These are phyloP conservation scores for Urocynchramus pylzowi DNA, from an alignment of 2,113 vertebrate species.

Conservation along the genomic window DNA sequence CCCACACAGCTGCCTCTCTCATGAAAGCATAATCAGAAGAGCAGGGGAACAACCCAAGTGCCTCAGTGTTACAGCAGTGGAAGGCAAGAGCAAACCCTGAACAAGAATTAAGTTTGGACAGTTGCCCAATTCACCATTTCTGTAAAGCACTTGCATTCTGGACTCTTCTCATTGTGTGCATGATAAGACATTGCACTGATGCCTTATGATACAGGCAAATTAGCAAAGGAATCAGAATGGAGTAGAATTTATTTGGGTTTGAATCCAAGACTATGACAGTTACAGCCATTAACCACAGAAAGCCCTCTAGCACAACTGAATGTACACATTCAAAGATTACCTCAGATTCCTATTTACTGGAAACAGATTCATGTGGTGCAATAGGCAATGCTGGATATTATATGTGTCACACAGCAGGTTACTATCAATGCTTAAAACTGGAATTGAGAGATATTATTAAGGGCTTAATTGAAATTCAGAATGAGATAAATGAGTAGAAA, in stretches of 20 bases:
- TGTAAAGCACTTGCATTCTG: not conserved
- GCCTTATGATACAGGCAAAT: not conserved
- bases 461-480: conserved; percentile 25
- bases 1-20: not conserved
- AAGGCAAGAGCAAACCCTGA: not conserved
- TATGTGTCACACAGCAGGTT: not conserved
- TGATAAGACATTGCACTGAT: not conserved
- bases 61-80: not conserved
- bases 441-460: not conserved
- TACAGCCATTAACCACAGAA: not conserved
- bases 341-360: not conserved
- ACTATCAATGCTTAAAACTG: not conserved
- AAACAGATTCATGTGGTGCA: not conserved
- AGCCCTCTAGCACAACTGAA: not conserved
- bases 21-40: not conserved
- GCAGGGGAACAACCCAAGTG: not conserved
- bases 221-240: not conserved
- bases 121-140: not conserved
- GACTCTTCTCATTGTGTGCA: not conserved
- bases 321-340: not conserved
- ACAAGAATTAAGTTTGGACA: not conserved
- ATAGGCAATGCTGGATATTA: not conserved
- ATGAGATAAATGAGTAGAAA: conserved; percentile 4
- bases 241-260: not conserved
- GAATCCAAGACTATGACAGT: not conserved